These are phyloP conservation scores for Amitus sp. DNA, from an alignment of 2,888 invertebrate species.

Conservation along the genomic window DNA sequence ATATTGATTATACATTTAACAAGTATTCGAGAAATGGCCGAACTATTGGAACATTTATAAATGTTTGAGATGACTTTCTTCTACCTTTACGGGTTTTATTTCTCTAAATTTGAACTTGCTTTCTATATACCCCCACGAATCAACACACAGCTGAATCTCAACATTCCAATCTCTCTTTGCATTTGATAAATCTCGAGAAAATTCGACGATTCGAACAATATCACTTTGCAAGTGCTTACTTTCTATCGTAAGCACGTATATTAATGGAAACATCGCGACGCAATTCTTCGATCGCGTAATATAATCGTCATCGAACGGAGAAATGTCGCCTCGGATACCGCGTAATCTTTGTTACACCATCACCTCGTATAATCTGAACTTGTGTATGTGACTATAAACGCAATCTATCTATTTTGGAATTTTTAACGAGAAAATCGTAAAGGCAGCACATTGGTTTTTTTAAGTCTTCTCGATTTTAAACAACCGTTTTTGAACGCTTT, in stretches of 20 bases:
- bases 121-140: slow-evolving; percentile 29
- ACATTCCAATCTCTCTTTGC: slow-evolving; percentile 12
- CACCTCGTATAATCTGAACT: slow-evolving; percentile 45
- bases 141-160: slow-evolving; percentile 18
- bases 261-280: neutral
- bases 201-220: neutral
- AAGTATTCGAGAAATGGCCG: slow-evolving; percentile 48
- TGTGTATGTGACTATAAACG: slow-evolving; percentile 45
- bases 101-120: neutral
- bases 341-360: slow-evolving; percentile 17
- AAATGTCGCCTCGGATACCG: neutral
- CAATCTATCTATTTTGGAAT: slow-evolving; percentile 36
- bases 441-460: slow-evolving; percentile 50
- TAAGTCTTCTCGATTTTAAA: slow-evolving; percentile 28
- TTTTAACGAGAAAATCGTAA: slow-evolving; percentile 41
- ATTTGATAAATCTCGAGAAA: neutral
- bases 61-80: slow-evolving; percentile 20
- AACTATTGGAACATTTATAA: slow-evolving; percentile 50
- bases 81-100: slow-evolving; percentile 1
- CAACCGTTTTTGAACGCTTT: slow-evolving; percentile 24
- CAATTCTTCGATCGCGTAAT: neutral
- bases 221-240: neutral
- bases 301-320: neutral
- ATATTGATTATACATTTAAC: slow-evolving; percentile 55
- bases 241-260: neutral